These are phyloP conservation scores for Limnodromus scolopaceus DNA, from an alignment of 2,797 vertebrate species.

Conservation along the genomic window DNA sequence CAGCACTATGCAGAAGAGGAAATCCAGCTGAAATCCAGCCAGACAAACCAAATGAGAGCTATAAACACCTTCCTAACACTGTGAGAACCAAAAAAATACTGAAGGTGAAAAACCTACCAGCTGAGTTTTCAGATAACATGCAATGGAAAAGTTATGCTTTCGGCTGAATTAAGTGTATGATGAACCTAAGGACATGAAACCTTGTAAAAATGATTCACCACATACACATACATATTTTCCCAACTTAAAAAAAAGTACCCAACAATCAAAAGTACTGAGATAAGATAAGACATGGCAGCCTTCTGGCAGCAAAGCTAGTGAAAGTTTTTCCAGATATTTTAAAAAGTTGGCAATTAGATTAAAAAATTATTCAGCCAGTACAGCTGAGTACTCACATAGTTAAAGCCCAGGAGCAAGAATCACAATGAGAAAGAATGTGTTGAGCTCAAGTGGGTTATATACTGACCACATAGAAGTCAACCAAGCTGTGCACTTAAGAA, in stretches of 20 bases:
- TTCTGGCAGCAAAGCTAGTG: neutral
- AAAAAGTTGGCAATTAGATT: neutral
- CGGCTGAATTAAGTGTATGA: neutral
- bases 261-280: neutral
- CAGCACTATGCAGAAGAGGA: neutral
- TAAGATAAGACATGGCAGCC: neutral
- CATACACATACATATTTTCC: neutral
- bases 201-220: neutral
- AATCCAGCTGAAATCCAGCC: neutral
- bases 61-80: neutral
- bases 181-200: neutral
- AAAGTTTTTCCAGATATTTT: neutral
- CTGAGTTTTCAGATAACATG: neutral
- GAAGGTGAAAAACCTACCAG: neutral
- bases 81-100: neutral
- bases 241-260: neutral
- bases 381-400: neutral
- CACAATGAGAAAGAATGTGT: neutral
- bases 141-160: neutral
- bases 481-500: neutral
- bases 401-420: neutral
- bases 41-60: neutral
- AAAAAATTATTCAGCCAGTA: neutral
- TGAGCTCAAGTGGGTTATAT: neutral
- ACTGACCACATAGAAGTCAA: neutral